Base-by-base conservation (phyloP, 2,888 invertebrate genomes). In the Drosophila paramelanica region DNA sequence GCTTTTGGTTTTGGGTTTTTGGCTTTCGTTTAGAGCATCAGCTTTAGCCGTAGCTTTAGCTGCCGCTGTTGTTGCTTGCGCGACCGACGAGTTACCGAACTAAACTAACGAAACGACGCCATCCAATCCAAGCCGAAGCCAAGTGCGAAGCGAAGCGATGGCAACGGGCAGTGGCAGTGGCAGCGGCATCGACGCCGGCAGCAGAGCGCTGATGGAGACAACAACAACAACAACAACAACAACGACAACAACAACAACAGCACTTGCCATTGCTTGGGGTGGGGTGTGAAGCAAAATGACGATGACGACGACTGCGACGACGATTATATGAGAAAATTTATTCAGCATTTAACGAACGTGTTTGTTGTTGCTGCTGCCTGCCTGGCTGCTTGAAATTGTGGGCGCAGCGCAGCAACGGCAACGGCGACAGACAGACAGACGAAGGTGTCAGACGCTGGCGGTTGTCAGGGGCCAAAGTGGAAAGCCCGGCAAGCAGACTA, bases 81-180 rank as follows among this genome's bases (percentile, higher is more conserved):
- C 87, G 88, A 90, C 85, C 89, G 87, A 89, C 90, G 90, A 90
- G 89, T 90, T 89, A 83, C 90, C 91, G 89, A 90, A 90, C 89
- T 80, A 89, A 90, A 90, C 91, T 90, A 89, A 89, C 82, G 80
- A 78, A 80, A 77, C 79, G 78, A 79, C 79, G 76, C 66, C 74
- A 72, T 67, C 67, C 69, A 71, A 73, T 58, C 67, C 74, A 77
- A 72, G 73, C 72, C 80, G 78, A 82, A 76, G 80, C 77, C 71
- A 81, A 77, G 74, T 76, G 78, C 76, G 73, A 73, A 78, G 78
- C 67, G 50, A 53, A 5, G 41, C 68, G 64, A 33, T 31, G 58
- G 55, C 72, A 60, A 52, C 51, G 49, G 25, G 55, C 60, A 62
- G 51, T 55, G 45, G 50, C 75, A 77, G 57, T 42, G 33, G 41